Evolutionary conservation across 2,113 vertebrate species (phyloP), one percentile per base, ranked within the genome.

Genomic region (Australoheros scitulus): DNA sequence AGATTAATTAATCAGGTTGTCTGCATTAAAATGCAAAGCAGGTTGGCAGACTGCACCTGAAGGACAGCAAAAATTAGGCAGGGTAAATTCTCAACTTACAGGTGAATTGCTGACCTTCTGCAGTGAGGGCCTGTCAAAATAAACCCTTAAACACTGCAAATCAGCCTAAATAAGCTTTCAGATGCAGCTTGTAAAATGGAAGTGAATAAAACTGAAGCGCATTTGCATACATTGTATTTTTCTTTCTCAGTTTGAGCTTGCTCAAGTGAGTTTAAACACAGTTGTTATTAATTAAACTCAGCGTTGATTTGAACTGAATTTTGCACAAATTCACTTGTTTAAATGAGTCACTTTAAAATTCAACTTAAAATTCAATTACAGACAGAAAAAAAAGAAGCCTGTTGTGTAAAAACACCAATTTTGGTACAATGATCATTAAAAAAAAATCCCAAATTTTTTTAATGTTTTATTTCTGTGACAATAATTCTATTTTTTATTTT

Each of bases 21-120:
- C 80, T 84, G 56, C 83, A 90, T 92, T 92, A 81, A 90, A 91
- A 94, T 93, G 89, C 92, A 90, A 90, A 90, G 74, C 65, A 86
- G 77, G 63, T 72, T 83, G 76, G 64, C 76, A 79, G 87, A 64
- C 84, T 91, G 80, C 80, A 91, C 84, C 87, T 92, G 89, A 93
- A 93, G 88, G 86, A 92, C 89, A 75, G 76, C 60, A 91, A 41
- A 87, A 91, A 93, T 89, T 85, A 91, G 89, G 63, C 65, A 57
- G 88, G 81, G 47, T 79, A 79, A 90, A 91, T 91, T 90, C 50
- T 81, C 57, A 6, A 79, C 76, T 88, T 84, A 55, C 80, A 87
- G 89, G 89, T 89, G 85, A 86, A 87, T 83, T 22, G 79, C 77
- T 91, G 91, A 92, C 92, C 88, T 91, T 93, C 86, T 81, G 74